These are phyloP conservation scores for Tupaia chinensis DNA, from an alignment of 2,113 vertebrate species.

Conservation along the genomic window DNA sequence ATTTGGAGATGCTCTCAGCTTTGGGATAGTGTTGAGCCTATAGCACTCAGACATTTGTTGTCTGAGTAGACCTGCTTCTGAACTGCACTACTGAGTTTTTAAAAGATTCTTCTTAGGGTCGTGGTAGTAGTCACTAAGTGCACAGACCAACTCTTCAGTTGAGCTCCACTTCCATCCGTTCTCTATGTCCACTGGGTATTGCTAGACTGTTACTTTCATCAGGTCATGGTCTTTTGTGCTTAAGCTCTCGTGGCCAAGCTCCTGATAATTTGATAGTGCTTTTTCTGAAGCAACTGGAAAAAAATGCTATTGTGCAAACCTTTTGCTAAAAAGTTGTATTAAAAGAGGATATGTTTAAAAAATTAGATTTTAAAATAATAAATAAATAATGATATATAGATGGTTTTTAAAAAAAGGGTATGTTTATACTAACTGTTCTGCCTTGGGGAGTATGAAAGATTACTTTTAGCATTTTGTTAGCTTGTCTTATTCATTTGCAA, in stretches of 20 bases:
- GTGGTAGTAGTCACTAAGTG: conserved; percentile 4
- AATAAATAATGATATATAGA: too few species aligned
- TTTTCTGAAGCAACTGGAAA: conserved; percentile 20
- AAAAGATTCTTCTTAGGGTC: neutral
- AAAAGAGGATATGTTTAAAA: neutral
- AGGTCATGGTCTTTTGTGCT: neutral
- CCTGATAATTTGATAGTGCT: conserved; percentile 31
- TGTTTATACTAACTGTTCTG: conserved; percentile 41
- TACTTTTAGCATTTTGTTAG: conserved; percentile 1
- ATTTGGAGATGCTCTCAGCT: conserved; percentile 31
- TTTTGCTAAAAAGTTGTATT: conserved; percentile 49
- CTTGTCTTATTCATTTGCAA: conserved; percentile 14
- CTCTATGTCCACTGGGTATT: neutral
- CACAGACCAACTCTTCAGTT: neutral
- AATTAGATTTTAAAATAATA: too few species aligned
- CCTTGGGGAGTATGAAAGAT: conserved; percentile 24
- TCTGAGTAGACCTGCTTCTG: conserved; percentile 43
- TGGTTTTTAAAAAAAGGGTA: neutral
- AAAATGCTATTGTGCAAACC: conserved; percentile 18
- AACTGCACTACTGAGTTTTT: neutral
- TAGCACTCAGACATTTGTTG: neutral
- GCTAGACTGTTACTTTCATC: neutral
- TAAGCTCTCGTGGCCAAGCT: neutral
- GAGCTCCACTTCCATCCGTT: neutral
- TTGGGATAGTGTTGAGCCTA: neutral